Evolutionary conservation across 2,797 vertebrate species (phyloP), one percentile per base, ranked within the genome.

Genomic region (Pangasius larnaudii): DNA sequence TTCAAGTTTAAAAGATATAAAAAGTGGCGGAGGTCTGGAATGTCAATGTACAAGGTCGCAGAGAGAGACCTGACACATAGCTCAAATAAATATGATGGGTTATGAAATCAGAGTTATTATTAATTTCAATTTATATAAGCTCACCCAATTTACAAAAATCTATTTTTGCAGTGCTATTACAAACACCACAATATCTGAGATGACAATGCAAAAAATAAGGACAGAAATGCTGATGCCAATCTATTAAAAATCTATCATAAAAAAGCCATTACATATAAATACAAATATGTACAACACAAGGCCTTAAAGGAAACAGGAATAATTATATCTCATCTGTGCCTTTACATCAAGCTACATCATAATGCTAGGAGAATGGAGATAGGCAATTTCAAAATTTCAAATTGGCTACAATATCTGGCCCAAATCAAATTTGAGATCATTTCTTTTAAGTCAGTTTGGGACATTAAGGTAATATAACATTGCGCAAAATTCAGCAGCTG

Each of bases 221-320:
- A 89, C 86, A 85, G 61, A 61, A 88, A 92, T 93, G 86, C 83
- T 65, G 84, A 88, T 90, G 89, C 63, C 85, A 91, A 91, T 91
- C 91, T 61, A 91, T 69, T 84, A 91, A 91, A 85, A 92, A 94
- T 91, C 91, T 95, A 95, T 92, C 11, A 36, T 24, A 69, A 53
- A 93, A 95, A 96, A 93, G 93, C 93, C 93, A 91, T 91, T 92
- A 93, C 93, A 95, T 95, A 95, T 95, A 95, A 95, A 96, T 94
- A 96, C 92, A 92, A 92, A 95, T 96, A 96, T 96, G 91, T 96
- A 96, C 96, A 96, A 93, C 94, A 94, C 90, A 95, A 91, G 93
- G 91, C 91, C 90, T 84, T 72, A 72, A 46, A 79, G 88, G 63
- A 83, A 90, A 71, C 59, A 85, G 74, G 85, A 86, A 84, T 80